These are phyloP conservation scores for Eupithecia abbreviata DNA, from an alignment of 2,888 invertebrate genomes.

Conservation along the genomic window DNA sequence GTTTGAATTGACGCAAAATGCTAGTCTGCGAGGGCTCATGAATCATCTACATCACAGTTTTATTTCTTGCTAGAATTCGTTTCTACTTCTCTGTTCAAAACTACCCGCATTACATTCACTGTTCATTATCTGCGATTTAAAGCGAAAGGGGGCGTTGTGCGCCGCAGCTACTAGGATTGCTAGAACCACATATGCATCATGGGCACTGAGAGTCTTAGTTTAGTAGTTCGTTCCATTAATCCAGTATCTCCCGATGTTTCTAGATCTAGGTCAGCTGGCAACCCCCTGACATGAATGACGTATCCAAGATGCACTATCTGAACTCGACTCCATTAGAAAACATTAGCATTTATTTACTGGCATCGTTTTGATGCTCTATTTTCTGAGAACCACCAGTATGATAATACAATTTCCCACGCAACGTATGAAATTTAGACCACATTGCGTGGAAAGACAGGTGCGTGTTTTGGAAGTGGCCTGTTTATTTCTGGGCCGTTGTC, in stretches of 20 bases:
- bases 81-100: not conserved
- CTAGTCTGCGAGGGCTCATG: not conserved
- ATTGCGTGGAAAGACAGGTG: not conserved
- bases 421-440: not conserved
- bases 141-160: not conserved
- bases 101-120: not conserved
- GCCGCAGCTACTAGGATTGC: not conserved
- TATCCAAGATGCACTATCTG: slow-evolving; percentile 21
- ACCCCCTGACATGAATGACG: slow-evolving; percentile 30
- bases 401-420: not conserved
- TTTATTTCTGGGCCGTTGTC: not conserved
- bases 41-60: not conserved
- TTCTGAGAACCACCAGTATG: not conserved
- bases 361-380: slow-evolving; percentile 12
- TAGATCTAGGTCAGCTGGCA: slow-evolving; percentile 30
- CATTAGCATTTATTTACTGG: slow-evolving; percentile 29
- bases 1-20: not conserved
- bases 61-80: not conserved
- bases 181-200: not conserved
- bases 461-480: not conserved
- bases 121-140: not conserved
- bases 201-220: not conserved
- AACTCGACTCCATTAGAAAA: slow-evolving; percentile 20
- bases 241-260: slow-evolving; percentile 8
- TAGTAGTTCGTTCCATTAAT: not conserved